Evolutionary conservation across 2,888 invertebrate species (phyloP).

Genomic region (Tetranychus piercei): DNA sequence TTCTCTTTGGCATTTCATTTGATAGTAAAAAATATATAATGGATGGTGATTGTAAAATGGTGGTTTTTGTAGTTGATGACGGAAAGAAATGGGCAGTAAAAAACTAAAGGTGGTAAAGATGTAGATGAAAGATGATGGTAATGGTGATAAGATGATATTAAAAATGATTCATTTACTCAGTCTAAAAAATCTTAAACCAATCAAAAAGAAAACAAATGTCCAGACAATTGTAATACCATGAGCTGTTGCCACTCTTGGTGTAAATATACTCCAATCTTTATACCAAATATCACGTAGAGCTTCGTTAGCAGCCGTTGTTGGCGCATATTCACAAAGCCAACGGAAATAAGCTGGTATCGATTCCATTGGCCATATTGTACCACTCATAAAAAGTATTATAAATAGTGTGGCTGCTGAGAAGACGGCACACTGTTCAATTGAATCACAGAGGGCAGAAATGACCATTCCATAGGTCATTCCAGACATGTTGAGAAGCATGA

Average conservation of each 20-base stretch:
- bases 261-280: constrained; percentile 49
- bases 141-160: not conserved
- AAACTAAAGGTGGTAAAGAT: not conserved
- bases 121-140: not conserved
- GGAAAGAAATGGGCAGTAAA: not conserved
- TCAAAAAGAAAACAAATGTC: constrained; percentile 5
- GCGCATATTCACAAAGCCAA: constrained; percentile 49
- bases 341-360: constrained; percentile 71
- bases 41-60: no score
- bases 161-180: not conserved
- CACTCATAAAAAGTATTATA: constrained; percentile 31
- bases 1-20: not conserved
- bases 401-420: constrained; percentile 11
- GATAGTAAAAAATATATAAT: no score
- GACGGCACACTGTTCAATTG: constrained; percentile 6
- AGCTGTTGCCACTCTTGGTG: constrained; percentile 49
- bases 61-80: no score
- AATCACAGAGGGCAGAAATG: constrained; percentile 3
- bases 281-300: constrained; percentile 55
- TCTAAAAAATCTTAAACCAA: constrained; percentile 8
- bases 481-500: constrained; percentile 9
- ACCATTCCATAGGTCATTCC: constrained; percentile 15
- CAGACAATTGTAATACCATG: not conserved
- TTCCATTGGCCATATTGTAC: constrained; percentile 89
- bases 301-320: constrained; percentile 57